Evolutionary conservation across 2,888 invertebrate genomes (phyloP).

Genomic region (Agriopis aurantiaria): DNA sequence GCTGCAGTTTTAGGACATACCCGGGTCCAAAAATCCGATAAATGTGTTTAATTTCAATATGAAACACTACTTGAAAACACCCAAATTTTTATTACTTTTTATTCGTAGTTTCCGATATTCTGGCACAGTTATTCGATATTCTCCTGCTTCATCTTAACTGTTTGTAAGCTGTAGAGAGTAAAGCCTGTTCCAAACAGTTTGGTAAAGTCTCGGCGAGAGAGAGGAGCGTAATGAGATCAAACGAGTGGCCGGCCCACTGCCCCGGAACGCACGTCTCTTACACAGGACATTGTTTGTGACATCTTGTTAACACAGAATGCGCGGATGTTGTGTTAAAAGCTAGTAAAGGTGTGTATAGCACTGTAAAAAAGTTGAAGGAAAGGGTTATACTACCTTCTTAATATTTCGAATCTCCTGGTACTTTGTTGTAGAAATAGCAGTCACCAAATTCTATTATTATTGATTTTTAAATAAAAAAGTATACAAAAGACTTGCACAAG

Average conservation of each 20-base stretch:
- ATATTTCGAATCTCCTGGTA: too few relatives aligned
- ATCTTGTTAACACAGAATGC: background rate
- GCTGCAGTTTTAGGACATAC: too few relatives aligned
- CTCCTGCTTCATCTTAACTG: background rate
- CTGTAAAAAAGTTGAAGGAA: background rate
- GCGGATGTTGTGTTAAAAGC: background rate
- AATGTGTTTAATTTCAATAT: too few relatives aligned
- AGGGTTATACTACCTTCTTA: too few relatives aligned
- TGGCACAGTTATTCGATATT: background rate
- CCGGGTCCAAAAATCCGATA: too few relatives aligned
- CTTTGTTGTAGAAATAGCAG: too few relatives aligned
- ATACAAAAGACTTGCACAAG: too few relatives aligned
- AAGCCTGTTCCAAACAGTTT: conserved; percentile 2
- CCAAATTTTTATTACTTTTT: background rate
- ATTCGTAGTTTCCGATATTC: too few relatives aligned
- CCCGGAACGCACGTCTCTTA: background rate
- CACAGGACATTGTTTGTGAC: conserved; percentile 4
- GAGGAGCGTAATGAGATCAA: conserved; percentile 10
- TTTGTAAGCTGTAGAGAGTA: background rate
- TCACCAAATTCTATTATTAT: too few relatives aligned
- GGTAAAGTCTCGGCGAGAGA: background rate
- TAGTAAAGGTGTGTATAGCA: background rate
- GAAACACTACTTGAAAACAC: background rate
- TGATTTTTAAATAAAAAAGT: too few relatives aligned
- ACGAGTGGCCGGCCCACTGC: background rate